A percentile compares a stretch with the other conserved stretches of the same genome.
Conservation (phyloP, 2,888 invertebrate genomes). For the Bombylius discolor region DNA sequence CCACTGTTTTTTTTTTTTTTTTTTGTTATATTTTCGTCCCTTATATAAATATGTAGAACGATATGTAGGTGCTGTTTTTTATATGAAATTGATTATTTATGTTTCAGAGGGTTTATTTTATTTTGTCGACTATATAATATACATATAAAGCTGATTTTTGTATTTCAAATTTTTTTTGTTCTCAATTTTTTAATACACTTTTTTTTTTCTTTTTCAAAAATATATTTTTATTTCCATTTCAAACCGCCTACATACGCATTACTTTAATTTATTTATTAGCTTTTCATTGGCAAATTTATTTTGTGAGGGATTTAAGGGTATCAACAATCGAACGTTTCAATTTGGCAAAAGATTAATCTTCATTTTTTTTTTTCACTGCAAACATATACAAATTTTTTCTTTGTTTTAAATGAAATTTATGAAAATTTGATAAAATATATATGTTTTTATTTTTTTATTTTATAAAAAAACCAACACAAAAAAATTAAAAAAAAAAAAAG, state of each 20-base stretch:
- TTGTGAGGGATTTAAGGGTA: slow-evolving; percentile 6
- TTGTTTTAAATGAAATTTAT: neutral
- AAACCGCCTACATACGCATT: slow-evolving; percentile 23
- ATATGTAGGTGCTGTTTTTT: slow-evolving; percentile 1
- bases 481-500: too few relatives aligned
- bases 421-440: neutral
- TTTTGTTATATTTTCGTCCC: slow-evolving; percentile 2
- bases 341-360: neutral
- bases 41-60: neutral
- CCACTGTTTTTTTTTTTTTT: slow-evolving; percentile 5
- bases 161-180: neutral
- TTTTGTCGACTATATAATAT: slow-evolving; percentile 1
- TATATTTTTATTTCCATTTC: slow-evolving; percentile 8
- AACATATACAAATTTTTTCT: neutral
- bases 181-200: neutral
- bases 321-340: neutral
- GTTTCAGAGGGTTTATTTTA: slow-evolving; percentile 5
- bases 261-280: slow-evolving; percentile 36
- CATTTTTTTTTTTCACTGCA: neutral
- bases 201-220: neutral
- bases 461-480: neutral
- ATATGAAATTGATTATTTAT: slow-evolving; percentile 13
- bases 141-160: neutral
- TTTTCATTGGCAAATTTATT: slow-evolving; percentile 34
- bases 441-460: neutral